phyloP scores from a whole-genome alignment of 2,113 vertebrate species.

The Amphilophus citrinellus region DNA sequence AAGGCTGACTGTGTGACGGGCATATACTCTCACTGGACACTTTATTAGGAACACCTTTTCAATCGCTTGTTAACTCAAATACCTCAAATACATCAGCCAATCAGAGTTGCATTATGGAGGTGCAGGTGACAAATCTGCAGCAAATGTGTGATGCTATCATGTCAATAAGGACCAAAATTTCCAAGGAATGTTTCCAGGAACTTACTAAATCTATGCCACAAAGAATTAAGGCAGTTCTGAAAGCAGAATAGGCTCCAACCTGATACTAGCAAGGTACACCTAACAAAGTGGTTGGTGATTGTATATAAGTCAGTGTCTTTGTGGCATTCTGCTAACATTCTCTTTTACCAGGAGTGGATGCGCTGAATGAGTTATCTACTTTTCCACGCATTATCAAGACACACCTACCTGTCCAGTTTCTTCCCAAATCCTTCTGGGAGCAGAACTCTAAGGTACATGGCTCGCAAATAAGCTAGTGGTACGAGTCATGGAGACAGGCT shows the following conservation, averaged over 20 bases:
- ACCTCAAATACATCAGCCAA: neutral
- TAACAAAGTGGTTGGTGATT: neutral
- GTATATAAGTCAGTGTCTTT: neutral
- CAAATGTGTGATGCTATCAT: too few relatives aligned
- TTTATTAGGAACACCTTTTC: neutral
- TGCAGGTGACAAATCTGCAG: too few relatives aligned
- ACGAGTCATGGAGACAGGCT: neutral
- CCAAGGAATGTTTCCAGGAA: neutral
- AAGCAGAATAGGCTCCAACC: neutral
- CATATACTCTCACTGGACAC: neutral
- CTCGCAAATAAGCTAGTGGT: neutral
- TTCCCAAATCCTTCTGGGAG: slow-evolving; percentile 31
- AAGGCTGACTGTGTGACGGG: neutral
- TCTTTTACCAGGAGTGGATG: slow-evolving; percentile 19
- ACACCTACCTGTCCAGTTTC: slow-evolving; percentile 28
- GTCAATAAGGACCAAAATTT: neutral
- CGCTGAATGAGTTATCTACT: neutral
- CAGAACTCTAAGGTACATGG: slow-evolving; percentile 12
- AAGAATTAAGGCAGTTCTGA: neutral
- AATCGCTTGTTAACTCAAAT: neutral
- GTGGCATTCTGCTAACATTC: neutral
- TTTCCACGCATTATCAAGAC: slow-evolving; percentile 38
- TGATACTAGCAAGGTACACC: neutral
- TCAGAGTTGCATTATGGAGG: too few relatives aligned
- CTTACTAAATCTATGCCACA: neutral